Percentiles rank a stretch among this genome's conserved stretches.
phyloP scores from a whole-genome alignment of 2,113 vertebrate genomes.

The Rynchops niger region DNA sequence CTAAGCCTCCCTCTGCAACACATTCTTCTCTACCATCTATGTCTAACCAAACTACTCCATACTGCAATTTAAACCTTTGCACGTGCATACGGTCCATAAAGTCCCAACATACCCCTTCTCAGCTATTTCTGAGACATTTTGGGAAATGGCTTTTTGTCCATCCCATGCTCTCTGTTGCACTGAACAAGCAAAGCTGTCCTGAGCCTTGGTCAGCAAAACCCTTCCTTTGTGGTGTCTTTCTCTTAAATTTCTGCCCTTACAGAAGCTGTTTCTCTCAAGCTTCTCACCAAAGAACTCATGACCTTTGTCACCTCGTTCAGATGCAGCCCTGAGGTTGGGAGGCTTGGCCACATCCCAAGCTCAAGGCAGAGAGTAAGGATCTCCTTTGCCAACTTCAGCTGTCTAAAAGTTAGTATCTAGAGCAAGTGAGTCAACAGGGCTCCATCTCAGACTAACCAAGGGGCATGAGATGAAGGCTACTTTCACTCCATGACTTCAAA shows the following conservation, averaged over 20 bases:
- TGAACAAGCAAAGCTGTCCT: accelerated
- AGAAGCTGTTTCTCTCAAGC: not conserved
- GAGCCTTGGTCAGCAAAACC: not conserved
- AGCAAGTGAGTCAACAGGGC: not conserved
- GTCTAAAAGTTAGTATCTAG: not conserved
- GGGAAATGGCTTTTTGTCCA: not conserved
- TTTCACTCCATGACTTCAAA: not conserved
- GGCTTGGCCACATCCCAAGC: not conserved
- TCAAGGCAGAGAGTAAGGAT: not conserved
- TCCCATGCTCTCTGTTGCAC: not conserved
- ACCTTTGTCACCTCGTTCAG: not conserved
- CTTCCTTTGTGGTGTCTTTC: not conserved
- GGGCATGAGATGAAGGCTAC: not conserved
- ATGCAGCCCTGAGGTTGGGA: not conserved
- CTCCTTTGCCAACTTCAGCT: not conserved
- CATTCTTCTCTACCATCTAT: not conserved
- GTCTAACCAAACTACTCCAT: not conserved
- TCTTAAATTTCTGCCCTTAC: not conserved
- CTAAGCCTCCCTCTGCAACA: not conserved
- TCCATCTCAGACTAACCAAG: not conserved
- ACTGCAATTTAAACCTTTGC: not conserved
- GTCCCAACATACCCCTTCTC: not conserved
- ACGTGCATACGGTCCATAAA: not conserved
- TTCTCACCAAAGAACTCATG: not conserved
- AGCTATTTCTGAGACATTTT: not conserved